phyloP scores from a whole-genome alignment of 2,888 invertebrate genomes.

The Gari tellinella region DNA sequence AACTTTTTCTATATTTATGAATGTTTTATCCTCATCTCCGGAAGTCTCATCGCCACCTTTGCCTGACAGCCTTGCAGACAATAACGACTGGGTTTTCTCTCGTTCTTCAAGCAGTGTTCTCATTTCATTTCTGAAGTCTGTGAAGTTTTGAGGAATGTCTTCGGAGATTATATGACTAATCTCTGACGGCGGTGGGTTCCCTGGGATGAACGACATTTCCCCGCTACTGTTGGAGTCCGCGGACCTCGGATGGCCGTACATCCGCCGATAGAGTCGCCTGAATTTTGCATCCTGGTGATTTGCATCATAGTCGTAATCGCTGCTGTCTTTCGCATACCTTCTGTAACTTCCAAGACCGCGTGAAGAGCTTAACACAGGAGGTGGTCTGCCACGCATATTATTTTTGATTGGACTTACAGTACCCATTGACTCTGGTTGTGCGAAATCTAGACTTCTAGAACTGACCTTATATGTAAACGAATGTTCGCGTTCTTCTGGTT shows the following conservation, averaged over 20 bases:
- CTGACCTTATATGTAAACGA: constrained; percentile 51
- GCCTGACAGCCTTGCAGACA: too few relatives aligned
- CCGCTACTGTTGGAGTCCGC: constrained; percentile 36
- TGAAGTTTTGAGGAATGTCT: constrained; percentile 20
- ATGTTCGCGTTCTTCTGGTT: constrained; percentile 7
- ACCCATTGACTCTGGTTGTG: constrained; percentile 6
- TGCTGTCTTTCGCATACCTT: background rate
- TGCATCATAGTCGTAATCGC: constrained; percentile 4
- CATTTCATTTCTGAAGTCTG: constrained; percentile 37
- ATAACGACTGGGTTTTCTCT: constrained; percentile 1
- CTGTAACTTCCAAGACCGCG: background rate
- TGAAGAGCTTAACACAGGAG: background rate
- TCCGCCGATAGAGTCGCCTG: constrained; percentile 6
- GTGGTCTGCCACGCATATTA: constrained; percentile 20
- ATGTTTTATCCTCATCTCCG: too few relatives aligned
- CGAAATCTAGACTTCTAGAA: constrained; percentile 14
- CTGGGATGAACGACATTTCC: constrained; percentile 29
- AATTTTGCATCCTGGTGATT: constrained; percentile 14
- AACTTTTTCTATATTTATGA: too few relatives aligned
- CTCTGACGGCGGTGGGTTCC: constrained; percentile 54
- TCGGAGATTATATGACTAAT: constrained; percentile 49
- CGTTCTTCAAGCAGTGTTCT: constrained; percentile 47
- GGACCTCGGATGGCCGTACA: constrained; percentile 29
- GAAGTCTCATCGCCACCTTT: background rate
- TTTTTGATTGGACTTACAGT: constrained; percentile 35